Evolutionary conservation across 2,113 vertebrate genomes (phyloP).

Genomic region (Leucopsar rothschildi): DNA sequence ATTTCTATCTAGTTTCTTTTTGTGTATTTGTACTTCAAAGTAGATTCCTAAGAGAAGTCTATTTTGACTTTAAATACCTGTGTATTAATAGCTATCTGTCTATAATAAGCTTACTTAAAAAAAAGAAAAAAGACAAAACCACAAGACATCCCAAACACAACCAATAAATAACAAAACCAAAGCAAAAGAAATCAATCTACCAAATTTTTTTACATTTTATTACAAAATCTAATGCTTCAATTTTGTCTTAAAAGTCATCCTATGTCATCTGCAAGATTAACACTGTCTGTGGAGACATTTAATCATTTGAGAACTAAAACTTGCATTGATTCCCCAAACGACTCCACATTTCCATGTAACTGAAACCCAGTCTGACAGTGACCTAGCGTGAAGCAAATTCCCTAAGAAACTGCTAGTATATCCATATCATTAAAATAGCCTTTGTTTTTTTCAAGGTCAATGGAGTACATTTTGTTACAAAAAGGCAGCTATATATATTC

Average conservation of each 20-base stretch:
- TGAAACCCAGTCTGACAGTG: neutral
- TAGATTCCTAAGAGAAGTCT: neutral
- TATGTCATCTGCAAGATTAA: neutral
- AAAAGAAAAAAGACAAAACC: neutral
- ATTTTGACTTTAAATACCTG: neutral
- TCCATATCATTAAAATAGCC: neutral
- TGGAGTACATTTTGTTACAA: neutral
- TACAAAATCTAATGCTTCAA: neutral
- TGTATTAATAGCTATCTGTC: neutral
- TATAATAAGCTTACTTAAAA: neutral
- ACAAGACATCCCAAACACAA: neutral
- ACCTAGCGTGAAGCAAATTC: neutral
- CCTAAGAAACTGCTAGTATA: neutral
- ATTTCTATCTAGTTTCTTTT: neutral
- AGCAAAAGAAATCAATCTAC: neutral
- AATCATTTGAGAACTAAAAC: neutral
- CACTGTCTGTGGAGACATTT: neutral
- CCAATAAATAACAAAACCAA: neutral
- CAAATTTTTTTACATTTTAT: neutral
- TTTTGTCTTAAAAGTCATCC: neutral
- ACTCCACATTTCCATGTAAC: neutral
- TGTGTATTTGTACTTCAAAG: neutral
- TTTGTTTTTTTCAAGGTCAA: neutral
- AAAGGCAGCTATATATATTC: neutral
- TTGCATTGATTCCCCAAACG: neutral